Conservation (phyloP, 2,888 invertebrate genomes). For the Amblyteles armatorius region DNA sequence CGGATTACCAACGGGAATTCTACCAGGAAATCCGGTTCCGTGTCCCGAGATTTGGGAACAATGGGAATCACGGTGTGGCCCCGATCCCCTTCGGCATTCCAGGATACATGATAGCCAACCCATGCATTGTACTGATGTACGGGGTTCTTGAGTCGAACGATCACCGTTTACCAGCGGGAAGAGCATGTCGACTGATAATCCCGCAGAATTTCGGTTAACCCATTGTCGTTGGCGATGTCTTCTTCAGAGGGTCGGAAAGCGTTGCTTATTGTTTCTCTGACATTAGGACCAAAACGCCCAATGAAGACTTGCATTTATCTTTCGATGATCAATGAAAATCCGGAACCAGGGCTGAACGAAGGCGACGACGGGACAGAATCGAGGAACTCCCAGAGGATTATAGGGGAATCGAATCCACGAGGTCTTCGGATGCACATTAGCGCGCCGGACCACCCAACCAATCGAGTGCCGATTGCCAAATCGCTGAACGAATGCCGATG, state of each 20-base stretch:
- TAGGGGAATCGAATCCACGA: neutral
- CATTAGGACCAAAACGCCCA: neutral
- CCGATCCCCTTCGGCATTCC: constrained; percentile 10
- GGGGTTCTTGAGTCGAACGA: neutral
- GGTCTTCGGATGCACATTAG: neutral
- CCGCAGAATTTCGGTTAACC: neutral
- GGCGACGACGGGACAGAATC: no score
- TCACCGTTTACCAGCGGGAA: neutral
- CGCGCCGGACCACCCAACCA: neutral
- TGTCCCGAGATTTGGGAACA: constrained; percentile 32
- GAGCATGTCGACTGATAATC: neutral
- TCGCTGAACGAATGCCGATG: neutral
- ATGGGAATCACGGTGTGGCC: constrained; percentile 31
- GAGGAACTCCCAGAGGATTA: neutral
- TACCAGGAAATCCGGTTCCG: constrained; percentile 7
- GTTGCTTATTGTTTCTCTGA: neutral
- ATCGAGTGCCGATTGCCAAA: neutral
- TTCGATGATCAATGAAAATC: neutral
- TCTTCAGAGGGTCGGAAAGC: neutral
- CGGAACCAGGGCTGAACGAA: no score
- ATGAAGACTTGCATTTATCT: neutral
- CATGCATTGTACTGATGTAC: constrained; percentile 2
- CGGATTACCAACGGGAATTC: constrained; percentile 15
- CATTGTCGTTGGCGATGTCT: neutral
- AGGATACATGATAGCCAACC: constrained; percentile 14